phyloP scores from a whole-genome alignment of 2,888 invertebrate genomes.

The Cyaniris semiargus region DNA sequence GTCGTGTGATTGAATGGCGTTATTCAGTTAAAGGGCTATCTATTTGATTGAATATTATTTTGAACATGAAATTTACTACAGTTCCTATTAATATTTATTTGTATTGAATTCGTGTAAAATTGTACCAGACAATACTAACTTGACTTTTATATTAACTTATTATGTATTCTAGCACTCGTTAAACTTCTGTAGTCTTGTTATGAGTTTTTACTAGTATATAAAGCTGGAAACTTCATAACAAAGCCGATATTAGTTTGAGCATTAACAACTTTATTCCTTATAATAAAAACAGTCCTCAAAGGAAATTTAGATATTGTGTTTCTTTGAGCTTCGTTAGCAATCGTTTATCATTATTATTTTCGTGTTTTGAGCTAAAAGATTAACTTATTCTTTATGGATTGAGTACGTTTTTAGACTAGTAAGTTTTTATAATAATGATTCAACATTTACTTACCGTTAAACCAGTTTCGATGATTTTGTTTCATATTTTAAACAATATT shows the following conservation, averaged over 20 bases:
- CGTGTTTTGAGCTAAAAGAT: not conserved
- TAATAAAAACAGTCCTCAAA: slow-evolving; percentile 18
- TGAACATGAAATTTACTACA: not conserved
- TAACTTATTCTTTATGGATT: not conserved
- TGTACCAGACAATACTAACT: not conserved
- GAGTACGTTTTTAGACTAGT: not conserved
- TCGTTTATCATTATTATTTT: slow-evolving; percentile 14
- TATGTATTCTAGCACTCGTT: not conserved
- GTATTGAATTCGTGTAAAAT: not conserved
- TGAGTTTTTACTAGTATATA: slow-evolving; percentile 21
- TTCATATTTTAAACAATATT: too few relatives aligned
- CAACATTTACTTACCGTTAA: not conserved
- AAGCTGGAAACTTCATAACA: slow-evolving; percentile 24
- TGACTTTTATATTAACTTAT: slow-evolving; percentile 16
- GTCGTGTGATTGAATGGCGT: too few relatives aligned
- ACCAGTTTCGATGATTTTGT: too few relatives aligned
- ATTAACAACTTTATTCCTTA: slow-evolving; percentile 9
- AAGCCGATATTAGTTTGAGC: slow-evolving; percentile 22
- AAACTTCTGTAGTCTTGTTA: slow-evolving; percentile 27
- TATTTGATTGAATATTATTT: too few relatives aligned
- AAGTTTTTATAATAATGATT: not conserved
- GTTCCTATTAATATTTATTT: not conserved
- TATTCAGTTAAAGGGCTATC: too few relatives aligned
- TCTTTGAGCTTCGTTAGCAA: not conserved
- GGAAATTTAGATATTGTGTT: not conserved